phyloP scores from a whole-genome alignment of 2,888 invertebrate species.

The Microctonus hyperodae region DNA sequence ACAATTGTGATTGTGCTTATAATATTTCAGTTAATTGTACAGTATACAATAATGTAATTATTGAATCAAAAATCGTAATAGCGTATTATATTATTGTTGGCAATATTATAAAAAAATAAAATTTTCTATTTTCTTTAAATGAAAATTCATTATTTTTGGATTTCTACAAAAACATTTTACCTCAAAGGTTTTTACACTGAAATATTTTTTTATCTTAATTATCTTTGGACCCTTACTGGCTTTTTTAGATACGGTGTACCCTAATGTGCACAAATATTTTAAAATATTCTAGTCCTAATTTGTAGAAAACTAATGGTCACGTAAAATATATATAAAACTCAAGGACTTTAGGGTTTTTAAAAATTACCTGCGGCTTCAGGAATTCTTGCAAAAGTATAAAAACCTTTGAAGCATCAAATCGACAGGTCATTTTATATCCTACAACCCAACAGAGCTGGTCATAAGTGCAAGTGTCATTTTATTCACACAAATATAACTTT shows the following conservation, averaged over 20 bases:
- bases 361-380: constrained; percentile 19
- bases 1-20: neutral
- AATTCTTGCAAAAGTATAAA: constrained; percentile 31
- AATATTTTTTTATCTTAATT: neutral
- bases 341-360: neutral
- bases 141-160: neutral
- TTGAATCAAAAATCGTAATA: neutral
- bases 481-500: neutral
- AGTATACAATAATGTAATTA: neutral
- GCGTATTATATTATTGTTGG: neutral
- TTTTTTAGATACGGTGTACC: no score
- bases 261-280: no score
- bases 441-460: neutral
- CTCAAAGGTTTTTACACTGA: neutral
- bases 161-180: neutral
- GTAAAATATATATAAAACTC: neutral
- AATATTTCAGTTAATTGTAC: neutral
- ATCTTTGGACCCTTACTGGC: neutral
- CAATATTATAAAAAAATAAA: constrained; percentile 3
- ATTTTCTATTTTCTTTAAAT: neutral
- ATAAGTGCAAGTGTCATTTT: neutral
- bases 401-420: constrained; percentile 12
- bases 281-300: neutral
- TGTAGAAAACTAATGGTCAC: constrained; percentile 7
- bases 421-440: constrained; percentile 27